Evolutionary conservation across 2,113 vertebrate genomes (phyloP), one percentile per base, ranked within the genome.

Genomic region (Macrotis lagotis): DNA sequence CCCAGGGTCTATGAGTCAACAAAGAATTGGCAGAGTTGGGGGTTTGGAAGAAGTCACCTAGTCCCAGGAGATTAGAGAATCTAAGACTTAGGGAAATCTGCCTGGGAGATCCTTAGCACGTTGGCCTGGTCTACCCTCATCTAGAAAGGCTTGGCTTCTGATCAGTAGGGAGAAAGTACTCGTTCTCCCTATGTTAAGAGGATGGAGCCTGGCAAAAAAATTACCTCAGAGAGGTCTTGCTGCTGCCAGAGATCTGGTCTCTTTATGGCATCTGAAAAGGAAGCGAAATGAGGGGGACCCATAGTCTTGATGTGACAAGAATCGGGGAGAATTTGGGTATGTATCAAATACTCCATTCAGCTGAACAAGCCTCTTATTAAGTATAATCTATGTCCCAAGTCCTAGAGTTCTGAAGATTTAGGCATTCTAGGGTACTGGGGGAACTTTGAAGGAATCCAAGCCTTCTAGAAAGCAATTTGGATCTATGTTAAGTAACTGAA

Each of bases 171-270:
- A 93, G 50, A 94, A 92, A 26, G 49, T 47, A 90, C 47, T 28
- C 48, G 44, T 93, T 94, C 48, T 48, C 88, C 44, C 22, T 51
- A 10, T 88, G 91, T 92, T n/a, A 50, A 26, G 48, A 92, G 48
- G 96, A 94, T 83, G 96, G 96, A 96, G 91, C 44, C 88, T 94
- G 50, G n/a, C 96, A 51, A 53, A 37, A 55, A 37, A 92, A 28
- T 93, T 91, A 96, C 95, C 92, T 95, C 94, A 93, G 53, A 28
- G 92, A 92, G 95, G 88, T 66, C 50, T 44, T 37, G 93, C 93
- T 94, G 14, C 66, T 94, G 91, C 94, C 92, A 91, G 88, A 28
- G 48, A 91, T 47, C 16, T 25, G 49, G 88, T 92, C 83, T 55
- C 51, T 92, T 94, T 92, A 93, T 49, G 19, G 95, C 96, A 47